Evolutionary conservation across 2,888 invertebrate genomes (phyloP).

Genomic region (Junonia oenone): DNA sequence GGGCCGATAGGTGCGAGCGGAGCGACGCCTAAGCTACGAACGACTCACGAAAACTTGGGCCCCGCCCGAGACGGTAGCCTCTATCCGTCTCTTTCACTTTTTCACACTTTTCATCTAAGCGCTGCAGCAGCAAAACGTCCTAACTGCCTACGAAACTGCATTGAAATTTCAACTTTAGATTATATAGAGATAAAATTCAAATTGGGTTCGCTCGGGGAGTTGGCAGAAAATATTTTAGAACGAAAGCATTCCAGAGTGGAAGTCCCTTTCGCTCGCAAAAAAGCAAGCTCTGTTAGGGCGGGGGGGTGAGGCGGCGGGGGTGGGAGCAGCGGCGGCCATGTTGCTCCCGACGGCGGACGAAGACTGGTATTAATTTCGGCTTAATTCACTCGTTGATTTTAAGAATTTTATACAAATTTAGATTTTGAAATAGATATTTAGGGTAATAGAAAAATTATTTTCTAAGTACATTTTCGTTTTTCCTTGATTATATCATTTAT

Average conservation of each 20-base stretch:
- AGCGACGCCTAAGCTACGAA: slow-evolving; percentile 71
- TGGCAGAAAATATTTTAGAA: slow-evolving; percentile 75
- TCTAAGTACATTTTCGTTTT: too few species aligned
- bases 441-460: not conserved
- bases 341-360: slow-evolving; percentile 66
- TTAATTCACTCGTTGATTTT: slow-evolving; percentile 67
- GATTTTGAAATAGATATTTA: slow-evolving; percentile 9
- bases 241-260: slow-evolving; percentile 70
- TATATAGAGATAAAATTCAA: rapidly evolving
- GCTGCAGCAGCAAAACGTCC: slow-evolving; percentile 34
- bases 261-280: slow-evolving; percentile 79
- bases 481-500: too few species aligned
- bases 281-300: slow-evolving; percentile 57
- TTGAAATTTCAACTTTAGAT: slow-evolving; percentile 34
- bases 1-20: slow-evolving; percentile 51
- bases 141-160: slow-evolving; percentile 20
- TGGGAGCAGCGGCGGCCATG: slow-evolving; percentile 64
- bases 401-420: slow-evolving; percentile 49
- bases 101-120: slow-evolving; percentile 73
- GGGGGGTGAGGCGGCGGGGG: slow-evolving; percentile 50
- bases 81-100: slow-evolving; percentile 79
- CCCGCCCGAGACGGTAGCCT: slow-evolving; percentile 76
- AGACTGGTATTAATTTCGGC: slow-evolving; percentile 75
- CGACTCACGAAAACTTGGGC: slow-evolving; percentile 79
- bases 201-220: slow-evolving; percentile 29